Base-by-base conservation (phyloP, 2,113 vertebrate genomes). In the Saguinus imperator region DNA sequence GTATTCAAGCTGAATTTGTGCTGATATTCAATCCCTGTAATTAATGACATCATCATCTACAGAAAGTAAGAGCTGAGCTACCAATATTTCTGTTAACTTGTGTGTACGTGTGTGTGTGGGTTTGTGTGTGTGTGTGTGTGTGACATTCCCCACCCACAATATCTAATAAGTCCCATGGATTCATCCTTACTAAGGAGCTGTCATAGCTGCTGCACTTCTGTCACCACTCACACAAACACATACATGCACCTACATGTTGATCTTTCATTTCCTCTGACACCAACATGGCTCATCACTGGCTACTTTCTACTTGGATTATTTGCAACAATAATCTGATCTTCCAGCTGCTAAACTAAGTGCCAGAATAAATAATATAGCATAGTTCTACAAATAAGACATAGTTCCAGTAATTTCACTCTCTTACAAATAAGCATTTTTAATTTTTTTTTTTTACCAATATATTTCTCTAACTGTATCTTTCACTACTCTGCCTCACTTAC, bases 401-500 rank as follows among this genome's bases (percentile, higher is more conserved):
- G 1, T 58, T 93, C 35, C 13, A 83, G 29, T 50, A 50, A 86
- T 85, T 2, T 87, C 29, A 81, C 1, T 89, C 18, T 83, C 57
- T 91, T 57, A 50, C 18, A 87, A 75, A 86, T 23, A 61, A 79
- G 58, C 0, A 0, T 72, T 72, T 72, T 83, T 82, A 1, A n/a
- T n/a, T n/a, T 7, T 89, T 96, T 95, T 68, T 45, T 96, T 95
- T 68, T 45, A 29, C 23, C 58, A 17, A 50, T 52, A 52, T 77
- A 20, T 35, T 80, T 95, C 79, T 25, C 35, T 8, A 73, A 76
- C 9, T 79, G 57, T 76, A 3, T 82, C 14, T 89, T 92, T 80
- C 14, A 27, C 21, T 89, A 1, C 1, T 89, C 25, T 70, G 12
- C 9, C 91, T 90, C 3, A 55, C 7, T 43, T 27, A 12, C 35